These are phyloP conservation scores for Megatriorchis doriae DNA, from an alignment of 2,113 vertebrate genomes.

Conservation along the genomic window DNA sequence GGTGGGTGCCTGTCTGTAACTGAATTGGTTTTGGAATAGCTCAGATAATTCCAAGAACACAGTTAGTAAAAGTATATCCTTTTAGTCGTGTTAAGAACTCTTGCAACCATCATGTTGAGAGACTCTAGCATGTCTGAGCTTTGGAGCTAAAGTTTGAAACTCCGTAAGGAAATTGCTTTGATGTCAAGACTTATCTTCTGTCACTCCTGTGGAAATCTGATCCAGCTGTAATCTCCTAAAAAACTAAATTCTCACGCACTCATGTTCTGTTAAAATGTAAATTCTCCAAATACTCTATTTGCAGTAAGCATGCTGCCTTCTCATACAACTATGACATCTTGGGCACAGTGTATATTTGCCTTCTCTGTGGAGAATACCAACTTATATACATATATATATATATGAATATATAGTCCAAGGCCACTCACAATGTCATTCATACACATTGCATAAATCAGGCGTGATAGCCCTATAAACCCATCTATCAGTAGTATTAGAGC, in stretches of 20 bases:
- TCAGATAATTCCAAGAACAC: background rate
- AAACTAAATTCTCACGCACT: background rate
- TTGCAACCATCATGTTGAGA: background rate
- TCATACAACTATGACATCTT: background rate
- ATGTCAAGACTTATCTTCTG: conserved; percentile 36
- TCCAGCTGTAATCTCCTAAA: conserved; percentile 21
- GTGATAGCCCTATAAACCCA: background rate
- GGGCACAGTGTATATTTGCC: background rate
- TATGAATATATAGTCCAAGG: background rate
- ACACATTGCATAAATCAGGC: background rate
- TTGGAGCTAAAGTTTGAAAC: background rate
- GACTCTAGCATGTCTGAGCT: background rate
- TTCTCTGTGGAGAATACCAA: background rate
- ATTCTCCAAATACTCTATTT: background rate
- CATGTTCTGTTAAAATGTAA: conserved; percentile 7
- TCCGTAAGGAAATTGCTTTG: background rate
- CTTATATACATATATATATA: background rate
- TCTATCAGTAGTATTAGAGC: background rate
- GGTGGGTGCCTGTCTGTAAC: background rate
- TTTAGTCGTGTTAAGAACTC: conserved; percentile 7
- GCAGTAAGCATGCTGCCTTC: background rate
- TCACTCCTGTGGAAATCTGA: conserved; percentile 27
- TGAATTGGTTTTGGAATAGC: background rate
- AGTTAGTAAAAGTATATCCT: background rate
- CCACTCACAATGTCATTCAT: background rate